Conservation (phyloP, 1,140 invertebrate species). For the Trialeurodes vaporariorum region DNA sequence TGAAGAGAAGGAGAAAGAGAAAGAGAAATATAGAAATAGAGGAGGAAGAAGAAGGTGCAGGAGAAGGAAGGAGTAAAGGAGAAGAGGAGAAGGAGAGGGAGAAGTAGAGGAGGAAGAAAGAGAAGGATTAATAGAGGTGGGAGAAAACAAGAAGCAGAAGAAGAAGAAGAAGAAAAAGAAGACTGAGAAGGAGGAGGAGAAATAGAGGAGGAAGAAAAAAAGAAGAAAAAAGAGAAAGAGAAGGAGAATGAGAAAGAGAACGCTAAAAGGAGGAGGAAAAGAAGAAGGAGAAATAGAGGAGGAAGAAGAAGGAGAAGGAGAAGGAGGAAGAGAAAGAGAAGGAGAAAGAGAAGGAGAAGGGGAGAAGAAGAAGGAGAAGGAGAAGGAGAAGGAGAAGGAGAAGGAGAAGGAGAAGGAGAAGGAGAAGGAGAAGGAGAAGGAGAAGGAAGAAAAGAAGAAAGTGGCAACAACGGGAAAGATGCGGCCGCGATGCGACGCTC, state of each 20-base stretch:
- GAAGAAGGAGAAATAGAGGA: not conserved
- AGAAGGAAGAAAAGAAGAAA: too few species aligned
- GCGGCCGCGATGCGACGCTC: not conserved
- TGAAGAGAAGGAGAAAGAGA: not conserved
- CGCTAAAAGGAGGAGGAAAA: not conserved
- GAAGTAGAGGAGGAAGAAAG: not conserved
- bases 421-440: too few species aligned
- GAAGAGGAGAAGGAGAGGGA: not conserved
- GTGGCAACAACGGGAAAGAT: not conserved
- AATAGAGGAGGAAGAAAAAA: not conserved
- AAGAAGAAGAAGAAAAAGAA: not conserved
- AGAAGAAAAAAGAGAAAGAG: not conserved
- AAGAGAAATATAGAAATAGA: too few species aligned
- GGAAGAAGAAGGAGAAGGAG: not conserved
- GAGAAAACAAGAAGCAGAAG: too few species aligned
- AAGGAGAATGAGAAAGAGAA: not conserved
- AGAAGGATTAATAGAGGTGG: not conserved
- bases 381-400: constrained; percentile 1
- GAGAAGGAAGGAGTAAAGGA: not conserved
- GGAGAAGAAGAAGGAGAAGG: not conserved
- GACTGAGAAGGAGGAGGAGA: too few species aligned
- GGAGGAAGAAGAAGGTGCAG: constrained; percentile 1
- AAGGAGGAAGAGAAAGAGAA: not conserved
- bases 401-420: not conserved
- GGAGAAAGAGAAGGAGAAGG: constrained; percentile 2